These are phyloP conservation scores for Ascaphus truei DNA, from an alignment of 2,113 vertebrate genomes.

Conservation along the genomic window DNA sequence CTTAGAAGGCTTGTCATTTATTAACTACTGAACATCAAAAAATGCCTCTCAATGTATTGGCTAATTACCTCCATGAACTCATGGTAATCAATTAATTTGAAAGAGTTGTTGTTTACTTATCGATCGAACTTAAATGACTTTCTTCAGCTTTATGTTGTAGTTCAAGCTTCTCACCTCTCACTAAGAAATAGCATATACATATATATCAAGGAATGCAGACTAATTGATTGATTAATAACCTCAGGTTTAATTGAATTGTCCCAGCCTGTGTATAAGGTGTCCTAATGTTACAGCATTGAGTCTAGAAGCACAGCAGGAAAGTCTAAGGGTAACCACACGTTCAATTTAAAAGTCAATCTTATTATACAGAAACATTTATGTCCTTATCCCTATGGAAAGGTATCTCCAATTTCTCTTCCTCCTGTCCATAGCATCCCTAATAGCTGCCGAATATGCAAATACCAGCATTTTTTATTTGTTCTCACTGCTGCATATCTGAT, in stretches of 20 bases:
- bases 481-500: conserved; percentile 52
- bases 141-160: rapidly evolving
- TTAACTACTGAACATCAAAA: rapidly evolving
- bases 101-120: not conserved
- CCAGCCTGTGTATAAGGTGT: conserved; percentile 59
- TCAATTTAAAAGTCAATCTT: conserved; percentile 67
- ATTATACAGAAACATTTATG: conserved; percentile 60
- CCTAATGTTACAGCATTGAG: conserved; percentile 68
- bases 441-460: conserved; percentile 61
- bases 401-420: conserved; percentile 41
- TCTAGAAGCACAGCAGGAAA: conserved; percentile 58
- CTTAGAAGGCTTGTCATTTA: not conserved
- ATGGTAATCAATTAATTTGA: rapidly evolving
- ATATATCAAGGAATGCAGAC: conserved; percentile 52
- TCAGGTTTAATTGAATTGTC: conserved; percentile 66
- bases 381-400: conserved; percentile 51
- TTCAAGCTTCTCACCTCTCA: conserved; percentile 47
- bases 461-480: conserved; percentile 54
- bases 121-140: rapidly evolving
- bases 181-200: conserved; percentile 60
- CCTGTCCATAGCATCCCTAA: conserved; percentile 46
- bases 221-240: conserved; percentile 74
- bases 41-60: rapidly evolving
- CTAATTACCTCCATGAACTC: no score
- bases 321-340: conserved; percentile 51